These are phyloP conservation scores for Bufo bufo DNA, from an alignment of 2,113 vertebrate genomes.

Conservation along the genomic window DNA sequence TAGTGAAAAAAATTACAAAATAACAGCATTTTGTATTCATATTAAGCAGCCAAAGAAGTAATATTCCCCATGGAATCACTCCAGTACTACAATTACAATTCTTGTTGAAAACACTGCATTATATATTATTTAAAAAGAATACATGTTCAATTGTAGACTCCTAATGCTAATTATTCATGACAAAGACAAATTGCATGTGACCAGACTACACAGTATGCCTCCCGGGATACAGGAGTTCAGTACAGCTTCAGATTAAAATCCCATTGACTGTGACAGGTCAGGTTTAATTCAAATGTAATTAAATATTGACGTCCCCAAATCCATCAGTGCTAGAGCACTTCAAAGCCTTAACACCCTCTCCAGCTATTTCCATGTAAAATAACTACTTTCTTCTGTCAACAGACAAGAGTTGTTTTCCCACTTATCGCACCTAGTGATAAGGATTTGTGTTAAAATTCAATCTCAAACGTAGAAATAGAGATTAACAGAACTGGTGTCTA, in stretches of 20 bases:
- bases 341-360: slow-evolving; percentile 22
- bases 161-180: slow-evolving; percentile 53
- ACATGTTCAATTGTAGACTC: slow-evolving; percentile 37
- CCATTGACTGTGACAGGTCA: slow-evolving; percentile 58
- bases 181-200: slow-evolving; percentile 56
- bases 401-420: slow-evolving; percentile 40
- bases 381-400: slow-evolving; percentile 44
- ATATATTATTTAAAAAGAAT: slow-evolving; percentile 50
- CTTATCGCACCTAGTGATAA: slow-evolving; percentile 11
- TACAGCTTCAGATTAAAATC: slow-evolving; percentile 53
- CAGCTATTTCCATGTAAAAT: slow-evolving; percentile 42
- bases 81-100: neutral
- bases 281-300: slow-evolving; percentile 58
- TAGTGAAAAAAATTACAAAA: neutral
- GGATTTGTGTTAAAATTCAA: slow-evolving; percentile 22
- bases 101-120: slow-evolving; percentile 34
- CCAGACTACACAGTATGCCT: slow-evolving; percentile 52
- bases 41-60: neutral
- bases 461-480: slow-evolving; percentile 13
- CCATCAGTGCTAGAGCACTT: slow-evolving; percentile 35
- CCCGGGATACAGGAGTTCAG: slow-evolving; percentile 49
- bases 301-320: slow-evolving; percentile 54
- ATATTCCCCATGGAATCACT: neutral
- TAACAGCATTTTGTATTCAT: slow-evolving; percentile 3
- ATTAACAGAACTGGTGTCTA: slow-evolving; percentile 21